These are phyloP conservation scores for Morelia viridis DNA, from an alignment of 2,797 vertebrate species.

Conservation along the genomic window DNA sequence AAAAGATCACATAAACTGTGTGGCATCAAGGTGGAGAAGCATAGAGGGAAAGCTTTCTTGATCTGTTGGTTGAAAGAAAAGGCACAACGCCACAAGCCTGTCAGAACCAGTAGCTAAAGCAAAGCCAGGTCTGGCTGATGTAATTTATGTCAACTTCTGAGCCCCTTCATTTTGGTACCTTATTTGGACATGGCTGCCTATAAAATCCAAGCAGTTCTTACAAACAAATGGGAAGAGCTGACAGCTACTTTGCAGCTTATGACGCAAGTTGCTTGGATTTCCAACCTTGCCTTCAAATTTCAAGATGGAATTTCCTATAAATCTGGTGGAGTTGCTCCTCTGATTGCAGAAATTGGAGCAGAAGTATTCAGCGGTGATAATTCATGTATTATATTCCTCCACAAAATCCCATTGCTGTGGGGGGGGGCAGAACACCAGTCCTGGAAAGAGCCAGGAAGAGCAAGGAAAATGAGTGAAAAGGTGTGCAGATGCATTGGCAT, in stretches of 20 bases:
- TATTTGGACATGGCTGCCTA: constrained; percentile 77
- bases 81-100: constrained; percentile 45
- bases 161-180: constrained; percentile 68
- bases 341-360: neutral
- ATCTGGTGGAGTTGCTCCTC: neutral
- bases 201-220: constrained; percentile 55
- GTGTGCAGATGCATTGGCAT: neutral
- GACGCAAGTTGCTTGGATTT: constrained; percentile 68
- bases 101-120: constrained; percentile 12
- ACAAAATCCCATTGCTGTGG: neutral
- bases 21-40: neutral
- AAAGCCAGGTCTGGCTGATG: constrained; percentile 67
- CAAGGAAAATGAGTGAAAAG: neutral
- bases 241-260: constrained; percentile 68
- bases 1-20: neutral
- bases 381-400: neutral
- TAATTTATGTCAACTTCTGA: constrained; percentile 63
- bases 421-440: neutral
- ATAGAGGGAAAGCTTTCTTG: neutral
- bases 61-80: constrained; percentile 9
- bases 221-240: constrained; percentile 70
- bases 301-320: constrained; percentile 26
- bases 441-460: neutral
- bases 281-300: constrained; percentile 57
- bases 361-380: neutral